Evolutionary conservation across 1,140 invertebrate species (phyloP).

Genomic region (Halesus radiatus): DNA sequence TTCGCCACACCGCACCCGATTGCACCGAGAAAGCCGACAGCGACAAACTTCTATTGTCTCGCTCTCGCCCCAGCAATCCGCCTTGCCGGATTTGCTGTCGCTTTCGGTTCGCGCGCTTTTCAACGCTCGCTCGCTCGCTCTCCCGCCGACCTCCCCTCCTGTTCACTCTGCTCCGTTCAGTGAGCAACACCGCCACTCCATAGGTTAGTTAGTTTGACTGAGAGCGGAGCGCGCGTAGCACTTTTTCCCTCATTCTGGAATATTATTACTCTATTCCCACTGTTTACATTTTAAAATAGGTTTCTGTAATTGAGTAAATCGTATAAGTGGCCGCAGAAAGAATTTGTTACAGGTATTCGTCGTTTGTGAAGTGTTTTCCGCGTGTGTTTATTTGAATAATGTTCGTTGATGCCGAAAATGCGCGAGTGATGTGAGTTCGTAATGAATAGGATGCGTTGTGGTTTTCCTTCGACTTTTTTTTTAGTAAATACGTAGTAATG

Average conservation of each 20-base stretch:
- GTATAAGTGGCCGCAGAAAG: not conserved
- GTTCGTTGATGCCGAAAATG: slow-evolving; percentile 46
- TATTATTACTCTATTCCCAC: slow-evolving; percentile 30
- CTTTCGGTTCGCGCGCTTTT: slow-evolving; percentile 51
- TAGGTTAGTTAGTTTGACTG: slow-evolving; percentile 37
- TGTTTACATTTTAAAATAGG: slow-evolving; percentile 46
- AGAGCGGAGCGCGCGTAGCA: slow-evolving; percentile 46
- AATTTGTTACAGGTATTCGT: not conserved
- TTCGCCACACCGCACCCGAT: slow-evolving; percentile 21
- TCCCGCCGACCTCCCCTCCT: slow-evolving; percentile 5
- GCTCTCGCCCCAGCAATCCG: not conserved
- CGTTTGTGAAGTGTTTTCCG: slow-evolving; percentile 23
- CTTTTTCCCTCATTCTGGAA: slow-evolving; percentile 42
- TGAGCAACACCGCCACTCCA: slow-evolving; percentile 41
- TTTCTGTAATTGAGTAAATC: slow-evolving; percentile 9
- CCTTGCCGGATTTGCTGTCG: not conserved
- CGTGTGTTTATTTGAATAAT: slow-evolving; percentile 46
- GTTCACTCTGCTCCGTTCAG: slow-evolving; percentile 35
- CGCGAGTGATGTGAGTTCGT: slow-evolving; percentile 30
- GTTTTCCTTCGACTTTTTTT: slow-evolving; percentile 5
- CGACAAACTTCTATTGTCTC: slow-evolving; percentile 4
- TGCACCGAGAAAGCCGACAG: slow-evolving; percentile 25
- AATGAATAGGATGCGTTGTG: slow-evolving; percentile 23
- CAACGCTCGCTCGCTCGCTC: slow-evolving; percentile 23
- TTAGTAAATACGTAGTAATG: not conserved